Evolutionary conservation across 2,888 invertebrate genomes (phyloP), one percentile per base, ranked within the genome.

Genomic region (Athalia rosae): DNA sequence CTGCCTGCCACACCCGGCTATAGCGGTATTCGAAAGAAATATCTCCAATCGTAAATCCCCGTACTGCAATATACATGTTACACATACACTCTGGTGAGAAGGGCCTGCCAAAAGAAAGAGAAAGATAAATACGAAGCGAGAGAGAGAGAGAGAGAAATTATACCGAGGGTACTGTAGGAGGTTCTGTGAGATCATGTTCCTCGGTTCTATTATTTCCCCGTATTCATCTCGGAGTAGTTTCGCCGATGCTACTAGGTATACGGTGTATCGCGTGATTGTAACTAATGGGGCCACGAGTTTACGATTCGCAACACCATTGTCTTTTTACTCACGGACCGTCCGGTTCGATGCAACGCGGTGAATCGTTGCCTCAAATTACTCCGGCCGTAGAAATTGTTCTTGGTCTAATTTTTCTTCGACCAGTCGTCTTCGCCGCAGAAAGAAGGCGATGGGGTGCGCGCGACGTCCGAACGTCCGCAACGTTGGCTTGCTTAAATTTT

Each of bases 281-380:
- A 71, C 71, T 71, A 58, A 71, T 71, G 58, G 71, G 45, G 45
- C 58, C 41, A 71, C 56, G 58, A 71, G 71, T 71, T 71, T 71
- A 71, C 71, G 58, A 71, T 71, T 58, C 58, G 71, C 71, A 5
- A 71, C 8, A n/a, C 43, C 45, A 71, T 45, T 71, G 71, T 71
- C 71, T 71, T 71, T 71, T 58, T 71, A 28, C 9, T 45, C 13
- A 58, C 53, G 41, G 9, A 11, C 11, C 2, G 50, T 53, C 45
- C 58, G 56, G 13, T 47, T 47, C 3, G 15, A 9, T 11, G n/a
- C 7, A 5, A 9, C 45, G 50, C 13, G 71, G 15, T 45, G 58
- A 56, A 71, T 71, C 58, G 71, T 71, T 71, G 13, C 45, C 71
- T 13, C 58, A 58, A 43, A 71, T 71, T 71, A 58, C 45, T 4